Conservation (phyloP, 2,888 invertebrate genomes). For the Microplitis manilae region DNA sequence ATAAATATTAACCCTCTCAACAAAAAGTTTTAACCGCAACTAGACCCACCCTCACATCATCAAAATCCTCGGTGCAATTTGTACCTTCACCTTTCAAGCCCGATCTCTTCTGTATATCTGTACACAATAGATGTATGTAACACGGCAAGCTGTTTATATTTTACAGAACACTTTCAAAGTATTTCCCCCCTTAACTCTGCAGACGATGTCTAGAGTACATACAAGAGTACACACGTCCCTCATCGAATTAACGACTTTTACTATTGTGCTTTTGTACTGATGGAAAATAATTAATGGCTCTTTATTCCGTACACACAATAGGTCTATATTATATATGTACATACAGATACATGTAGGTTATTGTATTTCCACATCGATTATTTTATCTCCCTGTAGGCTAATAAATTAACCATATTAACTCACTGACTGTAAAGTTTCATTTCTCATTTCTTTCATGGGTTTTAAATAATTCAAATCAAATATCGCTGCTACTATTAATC, state of each 20-base stretch:
- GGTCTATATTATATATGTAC: background rate
- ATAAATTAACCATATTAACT: constrained; percentile 31
- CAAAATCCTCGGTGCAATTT: background rate
- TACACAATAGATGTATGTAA: background rate
- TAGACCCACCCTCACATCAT: constrained; percentile 3
- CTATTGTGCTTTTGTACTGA: constrained; percentile 10
- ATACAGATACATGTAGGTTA: background rate
- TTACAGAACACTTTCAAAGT: background rate
- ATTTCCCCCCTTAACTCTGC: constrained; percentile 20
- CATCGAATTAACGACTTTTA: constrained; percentile 32
- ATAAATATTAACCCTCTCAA: constrained; percentile 31
- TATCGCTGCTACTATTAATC: no score
- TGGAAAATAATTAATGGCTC: constrained; percentile 32
- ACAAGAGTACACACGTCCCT: constrained; percentile 22
- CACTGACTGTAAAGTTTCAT: constrained; percentile 25
- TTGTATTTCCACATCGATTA: constrained; percentile 31
- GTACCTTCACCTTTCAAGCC: background rate
- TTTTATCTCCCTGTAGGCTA: constrained; percentile 26
- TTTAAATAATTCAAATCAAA: background rate
- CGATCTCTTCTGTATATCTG: background rate
- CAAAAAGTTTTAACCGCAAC: background rate
- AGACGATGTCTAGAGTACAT: background rate
- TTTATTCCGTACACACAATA: constrained; percentile 6
- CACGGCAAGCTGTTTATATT: background rate
- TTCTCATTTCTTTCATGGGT: constrained; percentile 13